Evolutionary conservation across 2,797 vertebrate genomes (phyloP), one percentile per base, ranked within the genome.

Genomic region (Sebastes hubbsi): DNA sequence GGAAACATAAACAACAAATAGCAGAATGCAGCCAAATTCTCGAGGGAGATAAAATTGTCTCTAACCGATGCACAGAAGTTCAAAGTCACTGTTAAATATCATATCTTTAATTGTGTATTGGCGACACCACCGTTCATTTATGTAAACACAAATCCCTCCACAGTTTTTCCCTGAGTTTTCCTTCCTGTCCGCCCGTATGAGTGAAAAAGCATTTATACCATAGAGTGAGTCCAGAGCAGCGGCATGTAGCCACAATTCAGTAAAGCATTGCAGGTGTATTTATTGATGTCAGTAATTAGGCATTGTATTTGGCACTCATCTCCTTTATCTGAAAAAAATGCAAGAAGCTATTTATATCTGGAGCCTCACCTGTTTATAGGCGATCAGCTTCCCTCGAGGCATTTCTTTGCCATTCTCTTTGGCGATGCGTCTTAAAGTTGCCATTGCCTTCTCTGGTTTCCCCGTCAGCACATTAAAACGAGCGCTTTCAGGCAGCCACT

Each of bases 401-500:
- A 99, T 87, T 0, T 92, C 90, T 25, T 95, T 97, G 22, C 96
- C 95, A 0, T 99, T 99, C 20, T 97, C 96, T 0, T 94, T 94
- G 1, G 98, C 98, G 2, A 99, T 97, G 64, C 90, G 87, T 78
- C 89, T 90, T 52, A 99, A 81, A 9, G 97, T 98, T 63, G 92
- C 94, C 1, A 97, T 77, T 1, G 97, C 97, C 73, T 96, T 97
- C 14, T 97, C 96, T 63, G 90, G 92, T 80, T 96, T 97, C 69
- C 97, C 97, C 0, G 91, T 95, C 46, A 98, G 87, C 8, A 97
- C 93, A 2, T 98, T 96, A 7, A 97, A 99, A 69, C 96, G 96
- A n/a, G 96, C 96, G 27, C 98, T 99, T 89, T 99, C 98, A 0
- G 97, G 97, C 80, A 99, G 94, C 97, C 97, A 98, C 97, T 99